Evolutionary conservation across 2,113 vertebrate genomes (phyloP), one percentile per base, ranked within the genome.

Genomic region (Myiagra hebetior): DNA sequence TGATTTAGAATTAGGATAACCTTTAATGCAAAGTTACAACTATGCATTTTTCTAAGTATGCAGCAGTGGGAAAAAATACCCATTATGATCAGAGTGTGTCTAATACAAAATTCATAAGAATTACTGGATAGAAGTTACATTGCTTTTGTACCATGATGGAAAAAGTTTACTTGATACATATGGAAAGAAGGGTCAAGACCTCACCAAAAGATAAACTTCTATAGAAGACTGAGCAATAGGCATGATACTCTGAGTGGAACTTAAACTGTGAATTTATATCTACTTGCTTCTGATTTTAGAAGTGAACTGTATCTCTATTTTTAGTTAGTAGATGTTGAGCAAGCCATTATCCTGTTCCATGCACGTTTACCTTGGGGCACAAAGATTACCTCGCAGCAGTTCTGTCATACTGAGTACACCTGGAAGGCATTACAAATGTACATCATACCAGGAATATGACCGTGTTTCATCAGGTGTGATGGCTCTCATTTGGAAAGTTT

Each of bases 401-500:
- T 47, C 41, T 83, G 33, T 59, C 77, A 12, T 15, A 18, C 37
- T n/a, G 64, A 64, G 12, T 60, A 30, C 62, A 26, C 33, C 68
- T 59, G 72, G 69, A 64, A 81, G 63, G 55, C 47, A 73, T 31
- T 69, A n/a, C 28, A 44, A n/a, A n/a, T 28, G 22, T 46, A 15
- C 35, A 60, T 65, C 30, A 1, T 85, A 64, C 35, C 7, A 2
- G 70, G 74, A 94, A 65, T 55, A 30, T 28, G 64, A 72, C 42
- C 41, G 10, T 55, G 50, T 74, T 90, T 91, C 49, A 35, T 41
- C 67, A 76, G n/a, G 22, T 86, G 74, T 8, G 4, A 21, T 84
- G 41, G 47, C 55, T 89, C 72, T 92, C 37, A 37, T 91, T 95
- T 97, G 69, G 83, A 88, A 94, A 57, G 77, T 84, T 87, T 92